Base-by-base conservation (phyloP, 1,140 invertebrate species). In the Tribolium madens region DNA sequence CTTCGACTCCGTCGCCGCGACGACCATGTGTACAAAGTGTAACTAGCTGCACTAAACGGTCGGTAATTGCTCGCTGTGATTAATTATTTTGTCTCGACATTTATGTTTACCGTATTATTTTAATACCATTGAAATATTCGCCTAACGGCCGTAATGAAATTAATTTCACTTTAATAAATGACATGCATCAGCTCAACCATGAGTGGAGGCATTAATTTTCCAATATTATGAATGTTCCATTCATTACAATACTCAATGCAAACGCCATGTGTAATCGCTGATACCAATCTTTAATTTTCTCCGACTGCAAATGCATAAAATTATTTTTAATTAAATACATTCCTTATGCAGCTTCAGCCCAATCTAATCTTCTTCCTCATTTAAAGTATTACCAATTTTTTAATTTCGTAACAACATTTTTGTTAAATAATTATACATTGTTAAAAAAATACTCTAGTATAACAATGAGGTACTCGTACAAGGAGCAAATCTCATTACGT, bases 61-160 rank as follows among this genome's bases (percentile, higher is more conserved):
- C 18, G 74, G 36, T 78, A 74, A 78, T 76, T 78, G 71, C 52
- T 36, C 47, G 15, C 42, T 10, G 72, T 76, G 64, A 68, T 78
- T 76, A 78, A 78, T 76, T 68, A 69, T 78, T 78, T 78, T 75
- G 42, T 64, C 60, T 46, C 42, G 74, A 68, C 74, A 69, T 75
- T 75, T 69, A 75, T 75, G 18, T 75, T 75, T 68, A 64, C 36
- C 47, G 42, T 71, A 71, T 71, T 71, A 71, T 71, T 71, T 71
- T 71, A 71, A 71, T 71, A 71, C 36, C 68, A 71, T 71, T 71
- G 42, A 50, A 71, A 71, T 71, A 71, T 71, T 71, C 57, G 57
- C 57, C 31, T 64, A 64, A 64, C 57, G 21, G 57, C 57, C 57
- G 57, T 64, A 64, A 64, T 64, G 57, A 64, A 64, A 64, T 64